These are phyloP conservation scores for Siniperca scherzeri DNA, from an alignment of 2,797 vertebrate species.

Conservation along the genomic window DNA sequence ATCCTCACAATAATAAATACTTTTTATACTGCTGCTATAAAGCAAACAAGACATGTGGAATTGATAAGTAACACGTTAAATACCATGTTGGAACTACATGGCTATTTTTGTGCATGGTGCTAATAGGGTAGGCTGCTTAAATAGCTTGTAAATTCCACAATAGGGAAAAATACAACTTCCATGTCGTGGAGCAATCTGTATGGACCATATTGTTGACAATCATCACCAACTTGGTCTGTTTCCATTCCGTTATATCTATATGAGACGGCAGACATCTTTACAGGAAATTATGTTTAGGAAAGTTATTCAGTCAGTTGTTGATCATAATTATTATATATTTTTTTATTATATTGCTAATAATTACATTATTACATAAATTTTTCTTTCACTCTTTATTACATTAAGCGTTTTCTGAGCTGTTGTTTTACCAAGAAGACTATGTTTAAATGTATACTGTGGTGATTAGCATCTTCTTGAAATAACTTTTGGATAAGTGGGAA, in stretches of 20 bases:
- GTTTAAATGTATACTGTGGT: too few relatives aligned
- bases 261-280: too few relatives aligned
- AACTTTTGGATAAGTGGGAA: too few relatives aligned
- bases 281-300: background rate
- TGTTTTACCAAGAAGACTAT: too few relatives aligned
- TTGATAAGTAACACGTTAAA: conserved; percentile 57
- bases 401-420: too few relatives aligned
- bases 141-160: conserved; percentile 23
- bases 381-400: too few relatives aligned
- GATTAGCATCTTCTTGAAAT: too few relatives aligned
- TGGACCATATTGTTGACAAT: background rate
- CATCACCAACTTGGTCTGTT: background rate
- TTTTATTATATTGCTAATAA: background rate
- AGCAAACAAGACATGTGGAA: conserved; percentile 46
- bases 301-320: background rate
- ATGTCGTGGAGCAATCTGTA: background rate
- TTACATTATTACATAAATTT: too few relatives aligned
- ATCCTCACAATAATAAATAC: conserved; percentile 47
- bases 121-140: conserved; percentile 14
- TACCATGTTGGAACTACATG: conserved; percentile 23
- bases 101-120: conserved; percentile 12
- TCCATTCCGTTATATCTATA: background rate
- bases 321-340: background rate
- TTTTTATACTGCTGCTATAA: conserved; percentile 56
- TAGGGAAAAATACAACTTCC: background rate